These are phyloP conservation scores for Porphyrio hochstetteri DNA, from an alignment of 2,113 vertebrate species.

Conservation along the genomic window DNA sequence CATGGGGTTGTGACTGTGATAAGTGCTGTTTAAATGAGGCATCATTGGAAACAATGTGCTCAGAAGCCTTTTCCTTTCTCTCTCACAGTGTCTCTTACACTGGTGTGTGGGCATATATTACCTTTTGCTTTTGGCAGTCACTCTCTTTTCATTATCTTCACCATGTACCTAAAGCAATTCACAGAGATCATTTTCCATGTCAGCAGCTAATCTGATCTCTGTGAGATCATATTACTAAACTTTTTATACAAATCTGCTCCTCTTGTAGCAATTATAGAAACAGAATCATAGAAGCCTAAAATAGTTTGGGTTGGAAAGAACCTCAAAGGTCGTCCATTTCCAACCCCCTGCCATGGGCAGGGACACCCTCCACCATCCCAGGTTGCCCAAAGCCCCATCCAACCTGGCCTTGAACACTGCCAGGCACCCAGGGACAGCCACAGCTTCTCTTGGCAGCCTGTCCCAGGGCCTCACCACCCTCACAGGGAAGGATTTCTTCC, in stretches of 20 bases:
- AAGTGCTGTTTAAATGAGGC: not conserved
- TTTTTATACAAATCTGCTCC: not conserved
- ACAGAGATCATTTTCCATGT: not conserved
- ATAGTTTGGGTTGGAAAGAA: too few species aligned
- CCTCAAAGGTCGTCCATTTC: too few species aligned
- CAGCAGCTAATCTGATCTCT: conserved; percentile 17
- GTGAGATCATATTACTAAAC: not conserved
- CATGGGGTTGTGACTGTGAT: not conserved
- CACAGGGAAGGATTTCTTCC: too few species aligned
- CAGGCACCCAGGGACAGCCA: too few species aligned
- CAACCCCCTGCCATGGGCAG: too few species aligned
- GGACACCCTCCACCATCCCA: too few species aligned
- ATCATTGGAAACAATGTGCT: fast-evolving
- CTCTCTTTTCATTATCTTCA: not conserved
- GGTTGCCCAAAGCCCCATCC: too few species aligned
- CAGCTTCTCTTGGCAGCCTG: too few species aligned
- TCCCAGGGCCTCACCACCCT: too few species aligned
- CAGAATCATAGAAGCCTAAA: too few species aligned
- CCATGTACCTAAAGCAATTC: not conserved
- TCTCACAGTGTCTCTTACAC: not conserved
- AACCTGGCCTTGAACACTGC: too few species aligned
- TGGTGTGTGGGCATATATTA: not conserved
- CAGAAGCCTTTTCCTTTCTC: not conserved
- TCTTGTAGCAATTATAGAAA: not conserved
- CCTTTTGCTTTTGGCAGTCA: not conserved